Base-by-base conservation (phyloP, 2,888 invertebrate genomes). In the Drosophila tanythrix region DNA sequence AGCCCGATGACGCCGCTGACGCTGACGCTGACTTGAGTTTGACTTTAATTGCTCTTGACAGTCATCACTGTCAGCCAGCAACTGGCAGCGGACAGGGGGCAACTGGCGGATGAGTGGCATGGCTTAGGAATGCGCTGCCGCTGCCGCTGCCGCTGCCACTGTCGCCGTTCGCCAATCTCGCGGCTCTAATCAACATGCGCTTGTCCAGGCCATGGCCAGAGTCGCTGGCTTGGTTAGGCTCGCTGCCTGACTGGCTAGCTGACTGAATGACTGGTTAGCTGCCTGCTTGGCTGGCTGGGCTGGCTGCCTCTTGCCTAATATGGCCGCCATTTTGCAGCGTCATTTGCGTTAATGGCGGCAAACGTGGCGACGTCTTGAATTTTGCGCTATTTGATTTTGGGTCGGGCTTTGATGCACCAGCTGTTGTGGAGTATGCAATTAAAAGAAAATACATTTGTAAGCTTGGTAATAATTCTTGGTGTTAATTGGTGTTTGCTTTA, bases 21-120 rank as follows among this genome's bases (percentile, higher is more conserved):
- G 70, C 52, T 52, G 52, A 52, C 52, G 53, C 81, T 82, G 88
- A 89, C 86, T 89, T 70, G 78, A 90, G 90, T 92, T 90, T 89
- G 92, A 87, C 89, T 92, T 91, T 91, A 91, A 91, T 91, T 91
- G 89, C 91, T 92, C 90, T 90, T 91, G 92, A 91, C 91, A 92
- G 90, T 91, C 92, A 92, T 92, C 90, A 89, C 82, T 85, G 78
- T 82, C 80, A 91, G 88, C 68, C 36, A 62, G 52, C 36, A 43
- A 52, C 40, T 58, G 55, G 25, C 29, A 25, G 21, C n/a, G 15
- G 13, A 13, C 27, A 13, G 38, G 13, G 29, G 38, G 35, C 68
- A 68, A 53, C 60, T 58, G 66, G 64, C 40, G 52, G 46, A 59
- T 75, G 66, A 60, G 66, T 76, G 69, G 70, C 63, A 66, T 66